phyloP scores from a whole-genome alignment of 2,797 vertebrate genomes.

The Gymnothorax javanicus region DNA sequence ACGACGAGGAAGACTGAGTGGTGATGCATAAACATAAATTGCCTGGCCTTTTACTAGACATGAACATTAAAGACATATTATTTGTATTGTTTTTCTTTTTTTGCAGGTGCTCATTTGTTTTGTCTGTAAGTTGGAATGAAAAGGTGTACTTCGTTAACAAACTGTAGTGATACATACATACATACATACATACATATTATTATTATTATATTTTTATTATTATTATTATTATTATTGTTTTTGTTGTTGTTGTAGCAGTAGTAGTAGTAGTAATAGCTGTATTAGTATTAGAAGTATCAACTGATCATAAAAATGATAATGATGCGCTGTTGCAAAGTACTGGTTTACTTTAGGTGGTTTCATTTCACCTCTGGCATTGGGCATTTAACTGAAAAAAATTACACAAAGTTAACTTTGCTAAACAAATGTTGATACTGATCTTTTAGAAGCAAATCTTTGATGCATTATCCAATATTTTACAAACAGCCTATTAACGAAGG shows the following conservation, averaged over 20 bases:
- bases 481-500: not conserved
- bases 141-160: not conserved
- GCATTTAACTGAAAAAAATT: not conserved
- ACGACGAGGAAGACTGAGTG: not conserved
- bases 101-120: not conserved
- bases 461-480: not conserved
- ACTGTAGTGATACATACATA: not conserved
- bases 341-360: not conserved
- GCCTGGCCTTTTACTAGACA: not conserved
- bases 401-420: not conserved
- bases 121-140: not conserved
- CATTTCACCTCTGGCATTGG: no score
- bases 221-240: not conserved
- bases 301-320: no score
- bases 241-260: not conserved
- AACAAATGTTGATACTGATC: not conserved
- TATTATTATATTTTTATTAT: not conserved
- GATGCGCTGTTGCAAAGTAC: not conserved
- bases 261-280: no score
- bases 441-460: not conserved
- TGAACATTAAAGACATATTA: not conserved
- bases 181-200: not conserved
- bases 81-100: not conserved
- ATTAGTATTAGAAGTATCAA: no score
- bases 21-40: not conserved